Conservation (phyloP, 2,113 vertebrate species). For the Onychorhynchus coronatus region DNA sequence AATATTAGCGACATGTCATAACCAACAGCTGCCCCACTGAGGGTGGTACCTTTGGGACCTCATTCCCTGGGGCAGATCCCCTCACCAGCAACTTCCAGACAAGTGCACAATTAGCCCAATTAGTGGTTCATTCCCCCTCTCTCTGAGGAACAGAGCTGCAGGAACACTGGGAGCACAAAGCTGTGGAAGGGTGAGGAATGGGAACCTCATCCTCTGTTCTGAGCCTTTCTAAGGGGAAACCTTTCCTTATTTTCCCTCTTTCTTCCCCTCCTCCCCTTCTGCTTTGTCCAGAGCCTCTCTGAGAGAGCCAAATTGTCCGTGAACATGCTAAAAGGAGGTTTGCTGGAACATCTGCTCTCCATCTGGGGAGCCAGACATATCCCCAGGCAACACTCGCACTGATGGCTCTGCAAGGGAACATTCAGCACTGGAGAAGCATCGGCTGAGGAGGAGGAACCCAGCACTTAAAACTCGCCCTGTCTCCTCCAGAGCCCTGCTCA, state of each 20-base stretch:
- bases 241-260: neutral
- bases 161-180: neutral
- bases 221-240: neutral
- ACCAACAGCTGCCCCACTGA: neutral
- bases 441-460: neutral
- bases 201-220: neutral
- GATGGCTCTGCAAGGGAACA: conserved; percentile 26
- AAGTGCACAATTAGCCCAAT: neutral
- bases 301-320: neutral
- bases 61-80: neutral
- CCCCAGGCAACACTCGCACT: conserved; percentile 1
- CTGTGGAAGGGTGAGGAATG: neutral
- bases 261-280: neutral
- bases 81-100: neutral
- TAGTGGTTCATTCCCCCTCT: neutral
- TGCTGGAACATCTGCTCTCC: conserved; percentile 58
- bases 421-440: conserved; percentile 19
- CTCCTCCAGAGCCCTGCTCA: neutral
- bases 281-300: neutral
- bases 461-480: neutral
- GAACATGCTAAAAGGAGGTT: neutral
- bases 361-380: conserved; percentile 50
- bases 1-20: neutral
- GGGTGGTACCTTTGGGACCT: neutral
- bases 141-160: neutral